Percentiles rank a stretch among this genome's conserved stretches.
Conservation (phyloP, 2,113 vertebrate species). For the Puma concolor region DNA sequence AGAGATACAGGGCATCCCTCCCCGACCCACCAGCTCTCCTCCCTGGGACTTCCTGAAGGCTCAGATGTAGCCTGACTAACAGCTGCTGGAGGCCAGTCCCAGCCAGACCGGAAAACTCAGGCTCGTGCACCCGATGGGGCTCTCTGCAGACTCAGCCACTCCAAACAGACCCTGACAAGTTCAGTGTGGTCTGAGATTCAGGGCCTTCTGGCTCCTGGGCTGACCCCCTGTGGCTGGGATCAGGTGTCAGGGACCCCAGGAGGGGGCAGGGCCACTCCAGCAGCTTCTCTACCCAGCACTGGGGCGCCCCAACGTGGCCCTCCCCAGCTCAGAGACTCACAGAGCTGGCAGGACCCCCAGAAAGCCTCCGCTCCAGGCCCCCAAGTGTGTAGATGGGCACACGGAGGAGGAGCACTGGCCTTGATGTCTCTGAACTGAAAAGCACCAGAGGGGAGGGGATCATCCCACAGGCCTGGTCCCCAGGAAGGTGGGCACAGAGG, state of each 20-base stretch:
- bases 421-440: background rate
- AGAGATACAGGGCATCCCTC: background rate
- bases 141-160: background rate
- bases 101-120: background rate
- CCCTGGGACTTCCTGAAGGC: background rate
- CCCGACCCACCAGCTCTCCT: background rate
- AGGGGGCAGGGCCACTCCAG: background rate
- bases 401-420: background rate
- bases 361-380: background rate
- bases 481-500: background rate
- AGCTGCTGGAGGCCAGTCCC: background rate
- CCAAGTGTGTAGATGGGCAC: background rate
- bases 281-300: background rate
- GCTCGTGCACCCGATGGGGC: rapidly evolving
- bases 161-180: rapidly evolving
- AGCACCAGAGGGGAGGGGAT: background rate
- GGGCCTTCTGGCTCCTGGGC: background rate
- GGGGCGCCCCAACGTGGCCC: background rate
- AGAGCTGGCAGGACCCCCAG: background rate
- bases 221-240: background rate
- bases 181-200: background rate
- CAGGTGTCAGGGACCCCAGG: background rate
- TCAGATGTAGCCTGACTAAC: background rate
- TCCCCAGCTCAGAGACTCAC: background rate
- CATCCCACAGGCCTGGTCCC: background rate